A percentile compares a stretch with the other conserved stretches of the same genome.
phyloP scores from a whole-genome alignment of 2,888 invertebrate species.

The Baccha elongata region DNA sequence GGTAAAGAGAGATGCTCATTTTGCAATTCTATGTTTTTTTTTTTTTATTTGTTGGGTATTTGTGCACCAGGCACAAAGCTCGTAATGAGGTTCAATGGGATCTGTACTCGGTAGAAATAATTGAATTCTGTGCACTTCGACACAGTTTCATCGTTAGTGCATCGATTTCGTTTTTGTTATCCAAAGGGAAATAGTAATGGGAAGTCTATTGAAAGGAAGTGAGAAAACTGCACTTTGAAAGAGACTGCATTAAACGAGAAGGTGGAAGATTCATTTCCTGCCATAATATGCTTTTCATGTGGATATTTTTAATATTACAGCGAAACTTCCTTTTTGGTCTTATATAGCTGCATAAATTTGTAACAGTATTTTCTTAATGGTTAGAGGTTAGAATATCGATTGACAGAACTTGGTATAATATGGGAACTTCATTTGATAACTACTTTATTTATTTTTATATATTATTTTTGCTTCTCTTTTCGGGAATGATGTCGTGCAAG shows the following conservation, averaged over 20 bases:
- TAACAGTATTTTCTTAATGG: too few relatives aligned
- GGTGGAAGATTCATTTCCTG: too few relatives aligned
- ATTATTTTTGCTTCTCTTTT: too few relatives aligned
- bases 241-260: background rate
- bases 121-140: constrained; percentile 62
- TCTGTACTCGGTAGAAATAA: constrained; percentile 56
- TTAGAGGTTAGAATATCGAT: too few relatives aligned
- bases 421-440: too few relatives aligned
- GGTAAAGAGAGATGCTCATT: constrained; percentile 34
- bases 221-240: background rate
- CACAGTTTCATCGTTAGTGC: constrained; percentile 60
- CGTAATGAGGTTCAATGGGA: constrained; percentile 66
- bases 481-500: too few relatives aligned
- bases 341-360: too few relatives aligned
- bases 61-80: constrained; percentile 16
- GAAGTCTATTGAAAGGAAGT: constrained; percentile 28
- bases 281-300: too few relatives aligned
- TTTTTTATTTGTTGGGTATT: background rate
- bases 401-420: too few relatives aligned
- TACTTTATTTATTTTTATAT: too few relatives aligned
- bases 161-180: constrained; percentile 20
- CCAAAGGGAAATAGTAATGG: constrained; percentile 39
- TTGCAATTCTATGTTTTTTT: constrained; percentile 19
- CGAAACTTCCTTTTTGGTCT: too few relatives aligned
- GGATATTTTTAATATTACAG: too few relatives aligned